Conservation (phyloP, 2,113 vertebrate genomes). For the Sinocyclocheilus maitianheensis region DNA sequence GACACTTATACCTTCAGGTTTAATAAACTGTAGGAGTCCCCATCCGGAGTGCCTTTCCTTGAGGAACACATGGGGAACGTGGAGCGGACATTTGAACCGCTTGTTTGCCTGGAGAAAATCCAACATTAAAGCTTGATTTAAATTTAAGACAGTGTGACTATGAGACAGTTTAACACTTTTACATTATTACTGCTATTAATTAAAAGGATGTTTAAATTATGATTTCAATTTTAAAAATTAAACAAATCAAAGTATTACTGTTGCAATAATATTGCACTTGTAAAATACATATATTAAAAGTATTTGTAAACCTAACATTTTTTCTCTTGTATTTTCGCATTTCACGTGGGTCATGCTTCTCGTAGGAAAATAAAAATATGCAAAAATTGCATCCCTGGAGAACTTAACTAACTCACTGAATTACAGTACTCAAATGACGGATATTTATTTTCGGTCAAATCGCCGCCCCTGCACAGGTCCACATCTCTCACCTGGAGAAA, state of each 20-base stretch:
- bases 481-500: constrained; percentile 65
- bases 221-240: too few species aligned
- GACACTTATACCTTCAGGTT: constrained; percentile 62
- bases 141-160: background rate
- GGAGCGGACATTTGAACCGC: constrained; percentile 59
- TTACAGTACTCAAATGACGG: background rate
- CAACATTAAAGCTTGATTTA: background rate
- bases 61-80: constrained; percentile 55
- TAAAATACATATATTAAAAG: background rate
- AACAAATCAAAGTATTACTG: background rate
- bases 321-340: too few species aligned
- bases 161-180: background rate
- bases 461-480: too few species aligned
- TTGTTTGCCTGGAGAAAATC: constrained; percentile 65
- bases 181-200: too few species aligned
- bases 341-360: too few species aligned
- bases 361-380: background rate
- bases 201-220: too few species aligned
- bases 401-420: background rate
- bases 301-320: too few species aligned
- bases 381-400: background rate
- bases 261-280: background rate
- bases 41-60: constrained; percentile 61
- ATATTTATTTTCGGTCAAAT: background rate
- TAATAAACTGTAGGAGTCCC: constrained; percentile 51